Percentiles rank a stretch among this genome's conserved stretches.
Evolutionary conservation across 2,113 vertebrate genomes (phyloP).

Genomic region (Mesembrinibis cayennensis): DNA sequence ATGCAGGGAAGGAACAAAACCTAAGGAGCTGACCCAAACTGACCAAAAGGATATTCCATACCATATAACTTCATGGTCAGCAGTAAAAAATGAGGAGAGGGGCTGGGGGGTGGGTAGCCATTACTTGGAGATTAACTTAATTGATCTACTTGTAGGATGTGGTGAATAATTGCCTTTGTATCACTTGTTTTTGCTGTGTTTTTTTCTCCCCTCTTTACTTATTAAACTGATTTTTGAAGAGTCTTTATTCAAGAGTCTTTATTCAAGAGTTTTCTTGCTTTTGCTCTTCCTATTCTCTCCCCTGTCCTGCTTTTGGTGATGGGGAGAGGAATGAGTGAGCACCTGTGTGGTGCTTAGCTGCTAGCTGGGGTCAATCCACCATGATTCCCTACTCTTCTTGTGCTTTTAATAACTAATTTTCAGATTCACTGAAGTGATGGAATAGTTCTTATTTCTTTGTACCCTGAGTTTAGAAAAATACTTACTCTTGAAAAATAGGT

Average conservation of each 20-base stretch:
- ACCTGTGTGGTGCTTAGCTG: not conserved
- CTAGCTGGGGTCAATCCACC: not conserved
- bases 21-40: not conserved
- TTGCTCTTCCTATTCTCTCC: not conserved
- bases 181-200: not conserved
- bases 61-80: not conserved
- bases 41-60: not conserved
- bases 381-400: not conserved
- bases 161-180: not conserved
- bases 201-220: not conserved
- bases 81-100: not conserved
- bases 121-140: not conserved
- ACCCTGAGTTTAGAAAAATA: not conserved
- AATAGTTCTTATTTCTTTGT: not conserved
- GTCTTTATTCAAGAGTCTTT: not conserved
- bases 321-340: not conserved
- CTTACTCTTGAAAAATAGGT: not conserved
- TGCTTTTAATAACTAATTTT: not conserved
- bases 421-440: not conserved
- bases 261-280: not conserved
- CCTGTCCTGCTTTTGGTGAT: not conserved
- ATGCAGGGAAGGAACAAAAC: not conserved
- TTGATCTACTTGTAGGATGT: not conserved
- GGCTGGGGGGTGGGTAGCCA: no score
- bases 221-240: not conserved